Base-by-base conservation (phyloP, 23 tunicate genomes). In the Clavelina lepadiformis region DNA sequence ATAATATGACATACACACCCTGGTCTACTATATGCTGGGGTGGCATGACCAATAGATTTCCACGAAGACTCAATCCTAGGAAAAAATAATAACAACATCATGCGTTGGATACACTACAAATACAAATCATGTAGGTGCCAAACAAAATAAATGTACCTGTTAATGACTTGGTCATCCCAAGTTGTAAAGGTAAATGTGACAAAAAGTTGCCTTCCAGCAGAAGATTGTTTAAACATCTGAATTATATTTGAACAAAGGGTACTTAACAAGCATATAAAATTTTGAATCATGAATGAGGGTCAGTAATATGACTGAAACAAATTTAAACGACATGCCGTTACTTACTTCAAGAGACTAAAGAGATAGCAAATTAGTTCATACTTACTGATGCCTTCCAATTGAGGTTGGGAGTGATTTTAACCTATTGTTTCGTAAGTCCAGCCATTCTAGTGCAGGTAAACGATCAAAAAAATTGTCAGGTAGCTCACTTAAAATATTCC, bases 381-480 rank as follows among this genome's bases (percentile, higher is more conserved):
- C 73, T 58, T 63, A 86, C 95, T 74, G 63, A 74, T 86, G 95
- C 34, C 68, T 46, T 50, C 95, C 95, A 34, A 86, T 71, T 2
- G 75, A 64, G 3, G 66, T 28, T 22, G 95, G 95, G 26, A 86
- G 49, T 30, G 67, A 56, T 25, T 37, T 65, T 6, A 86, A 57
- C 57, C 66, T 56, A 58, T 86, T 86, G 64, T 77, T 75, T 65
- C 95, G 53, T 3, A 86, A 29, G 60, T 86, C 95, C n/a, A 86
- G 71, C 95, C 95, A 86, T 49, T 59, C 56, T 27, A 86, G 66
- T 27, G 69, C 53, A 18, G 95, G 95, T 37, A 86, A 55, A 28
- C 72, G 80, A 62, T 78, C 85, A 77, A 86, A 86, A 38, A 86
- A 77, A 55, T 86, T 75, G 47, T 77, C 78, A 31, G 95, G 95